A percentile compares a stretch with the other conserved stretches of the same genome.
These are phyloP conservation scores for Pagrus major DNA, from an alignment of 2,113 vertebrate species.

Conservation along the genomic window DNA sequence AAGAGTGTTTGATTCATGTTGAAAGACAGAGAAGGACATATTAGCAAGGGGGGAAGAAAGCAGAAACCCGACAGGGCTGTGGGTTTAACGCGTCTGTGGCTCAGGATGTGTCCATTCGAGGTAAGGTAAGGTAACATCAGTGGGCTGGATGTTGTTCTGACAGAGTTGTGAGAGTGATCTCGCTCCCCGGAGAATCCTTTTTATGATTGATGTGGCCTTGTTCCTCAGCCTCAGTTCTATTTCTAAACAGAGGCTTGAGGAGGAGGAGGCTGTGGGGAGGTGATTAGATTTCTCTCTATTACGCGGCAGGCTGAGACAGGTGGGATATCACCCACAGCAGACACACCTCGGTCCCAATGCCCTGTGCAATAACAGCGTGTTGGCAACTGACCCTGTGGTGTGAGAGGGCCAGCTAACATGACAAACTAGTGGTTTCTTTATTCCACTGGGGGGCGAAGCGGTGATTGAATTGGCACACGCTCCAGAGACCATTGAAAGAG, in stretches of 20 bases:
- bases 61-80: neutral
- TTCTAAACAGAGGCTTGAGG: conserved; percentile 62
- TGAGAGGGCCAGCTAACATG: conserved; percentile 55
- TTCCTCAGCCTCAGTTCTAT: conserved; percentile 63
- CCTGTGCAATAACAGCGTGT: conserved; percentile 77
- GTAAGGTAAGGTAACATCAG: conserved; percentile 43
- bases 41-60: neutral
- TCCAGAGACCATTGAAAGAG: conserved; percentile 29
- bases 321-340: conserved; percentile 58
- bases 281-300: conserved; percentile 77
- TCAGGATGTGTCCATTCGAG: conserved; percentile 9
- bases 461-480: conserved; percentile 48
- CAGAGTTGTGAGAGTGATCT: conserved; percentile 54
- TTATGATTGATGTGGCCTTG: conserved; percentile 74
- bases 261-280: conserved; percentile 48
- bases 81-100: conserved; percentile 17
- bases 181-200: conserved; percentile 47
- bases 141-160: conserved; percentile 65
- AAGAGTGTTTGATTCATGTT: conserved; percentile 31
- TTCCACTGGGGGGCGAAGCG: conserved; percentile 46
- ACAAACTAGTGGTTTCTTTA: conserved; percentile 67
- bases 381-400: conserved; percentile 72
- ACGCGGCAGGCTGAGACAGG: conserved; percentile 48
- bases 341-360: conserved; percentile 72
- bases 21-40: conserved; percentile 45